phyloP scores from a whole-genome alignment of 2,113 vertebrate genomes.

The Eublepharis macularius region DNA sequence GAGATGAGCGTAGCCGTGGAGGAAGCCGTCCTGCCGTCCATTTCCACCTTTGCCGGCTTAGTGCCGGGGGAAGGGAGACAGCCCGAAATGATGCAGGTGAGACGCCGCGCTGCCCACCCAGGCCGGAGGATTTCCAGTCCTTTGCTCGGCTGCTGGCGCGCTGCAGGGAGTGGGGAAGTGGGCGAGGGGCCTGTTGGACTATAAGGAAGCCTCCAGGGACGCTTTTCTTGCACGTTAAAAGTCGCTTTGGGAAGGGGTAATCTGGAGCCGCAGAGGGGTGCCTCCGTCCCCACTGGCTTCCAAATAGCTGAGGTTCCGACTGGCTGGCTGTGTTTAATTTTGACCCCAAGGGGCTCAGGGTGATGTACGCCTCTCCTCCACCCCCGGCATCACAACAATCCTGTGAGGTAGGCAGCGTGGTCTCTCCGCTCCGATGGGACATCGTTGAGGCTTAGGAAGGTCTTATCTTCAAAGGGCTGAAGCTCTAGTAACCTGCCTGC shows the following conservation, averaged over 20 bases:
- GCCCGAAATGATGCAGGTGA: conserved; percentile 26
- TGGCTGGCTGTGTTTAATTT: background rate
- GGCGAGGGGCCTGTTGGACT: too few species aligned
- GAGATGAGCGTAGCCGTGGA: conserved; percentile 66
- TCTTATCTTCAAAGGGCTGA: background rate
- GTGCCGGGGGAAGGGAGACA: conserved; percentile 55
- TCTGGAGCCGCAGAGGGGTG: background rate
- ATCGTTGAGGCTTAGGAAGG: too few species aligned
- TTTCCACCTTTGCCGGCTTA: conserved; percentile 64
- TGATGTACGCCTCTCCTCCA: too few species aligned
- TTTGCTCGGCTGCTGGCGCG: too few species aligned
- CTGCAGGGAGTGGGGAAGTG: background rate
- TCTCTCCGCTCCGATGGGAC: too few species aligned
- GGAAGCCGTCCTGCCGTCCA: conserved; percentile 60
- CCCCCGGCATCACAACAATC: too few species aligned
- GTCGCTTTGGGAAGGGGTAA: background rate
- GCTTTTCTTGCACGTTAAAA: too few species aligned
- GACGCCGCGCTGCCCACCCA: background rate
- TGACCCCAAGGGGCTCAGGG: background rate
- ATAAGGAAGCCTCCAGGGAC: background rate
- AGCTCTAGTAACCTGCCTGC: too few species aligned
- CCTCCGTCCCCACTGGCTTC: background rate
- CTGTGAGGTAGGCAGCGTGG: too few species aligned
- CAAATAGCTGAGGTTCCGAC: background rate
- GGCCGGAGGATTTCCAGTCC: too few species aligned